phyloP scores from a whole-genome alignment of 2,888 invertebrate species.

The Luffia ferchaultella region DNA sequence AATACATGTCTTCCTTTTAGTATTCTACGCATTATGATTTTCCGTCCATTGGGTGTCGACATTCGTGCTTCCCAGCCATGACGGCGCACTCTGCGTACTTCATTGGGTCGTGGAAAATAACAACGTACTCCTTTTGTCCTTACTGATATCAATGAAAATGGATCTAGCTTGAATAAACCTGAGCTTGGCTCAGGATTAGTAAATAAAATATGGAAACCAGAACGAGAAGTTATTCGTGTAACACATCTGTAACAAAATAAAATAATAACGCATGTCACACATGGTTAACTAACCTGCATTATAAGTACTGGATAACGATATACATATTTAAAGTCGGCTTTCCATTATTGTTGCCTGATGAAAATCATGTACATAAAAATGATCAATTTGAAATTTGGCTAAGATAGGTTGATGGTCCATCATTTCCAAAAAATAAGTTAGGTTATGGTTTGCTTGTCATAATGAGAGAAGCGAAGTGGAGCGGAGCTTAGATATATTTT shows the following conservation, averaged over 20 bases:
- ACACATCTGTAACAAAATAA: neutral
- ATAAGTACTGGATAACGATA: no score
- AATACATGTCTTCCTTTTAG: slow-evolving; percentile 76
- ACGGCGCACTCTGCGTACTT: slow-evolving; percentile 72
- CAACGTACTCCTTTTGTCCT: slow-evolving; percentile 67
- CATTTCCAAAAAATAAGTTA: no score
- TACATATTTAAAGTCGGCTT: no score
- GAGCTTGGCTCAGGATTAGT: neutral
- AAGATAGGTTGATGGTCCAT: no score
- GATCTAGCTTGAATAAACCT: neutral
- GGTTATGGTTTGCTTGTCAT: no score
- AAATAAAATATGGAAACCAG: neutral
- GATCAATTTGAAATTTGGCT: no score
- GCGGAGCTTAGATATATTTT: no score
- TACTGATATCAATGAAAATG: slow-evolving; percentile 32
- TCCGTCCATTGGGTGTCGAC: slow-evolving; percentile 73
- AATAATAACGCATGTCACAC: neutral
- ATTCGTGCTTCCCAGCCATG: slow-evolving; percentile 77
- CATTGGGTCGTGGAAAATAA: slow-evolving; percentile 79
- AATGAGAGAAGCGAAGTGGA: no score
- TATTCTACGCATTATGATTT: slow-evolving; percentile 76
- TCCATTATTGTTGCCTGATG: no score
- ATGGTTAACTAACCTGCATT: neutral
- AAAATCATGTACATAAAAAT: no score
- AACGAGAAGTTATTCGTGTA: neutral